Conservation (phyloP, 2,797 vertebrate species). For the Thunnus albacares region DNA sequence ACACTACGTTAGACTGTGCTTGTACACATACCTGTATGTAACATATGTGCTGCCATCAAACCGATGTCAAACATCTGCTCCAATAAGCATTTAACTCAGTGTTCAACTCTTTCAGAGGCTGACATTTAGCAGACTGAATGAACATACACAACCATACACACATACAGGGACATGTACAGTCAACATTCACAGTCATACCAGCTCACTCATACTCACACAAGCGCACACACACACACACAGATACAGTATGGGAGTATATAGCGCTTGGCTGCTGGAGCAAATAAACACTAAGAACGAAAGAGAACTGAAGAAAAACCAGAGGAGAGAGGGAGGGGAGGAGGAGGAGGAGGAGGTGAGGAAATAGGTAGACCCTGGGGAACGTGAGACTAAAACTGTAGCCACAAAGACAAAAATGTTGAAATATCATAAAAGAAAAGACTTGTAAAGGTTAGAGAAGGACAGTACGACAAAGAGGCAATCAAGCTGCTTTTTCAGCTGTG, state of each 20-base stretch:
- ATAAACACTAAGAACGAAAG: slow-evolving; percentile 36
- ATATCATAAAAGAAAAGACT: slow-evolving; percentile 45
- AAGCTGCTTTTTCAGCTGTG: slow-evolving; percentile 38
- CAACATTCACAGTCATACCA: background rate
- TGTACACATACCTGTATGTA: slow-evolving; percentile 1
- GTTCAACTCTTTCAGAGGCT: slow-evolving; percentile 45
- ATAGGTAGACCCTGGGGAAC: slow-evolving; percentile 42
- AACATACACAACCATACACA: slow-evolving; percentile 25
- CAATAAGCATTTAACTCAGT: slow-evolving; percentile 65
- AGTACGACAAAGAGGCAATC: slow-evolving; percentile 41
- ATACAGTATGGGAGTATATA: slow-evolving; percentile 9
- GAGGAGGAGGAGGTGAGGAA: slow-evolving; percentile 14
- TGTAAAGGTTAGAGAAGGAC: slow-evolving; percentile 56
- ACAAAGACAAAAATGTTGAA: slow-evolving; percentile 49
- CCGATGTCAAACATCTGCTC: slow-evolving; percentile 63
- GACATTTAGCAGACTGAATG: slow-evolving; percentile 56
- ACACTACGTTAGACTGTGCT: background rate
- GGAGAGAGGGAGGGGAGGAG: slow-evolving; percentile 1
- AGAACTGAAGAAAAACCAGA: slow-evolving; percentile 14
- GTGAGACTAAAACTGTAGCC: slow-evolving; percentile 42
- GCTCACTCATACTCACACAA: background rate
- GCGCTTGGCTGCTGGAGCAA: slow-evolving; percentile 26
- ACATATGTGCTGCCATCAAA: slow-evolving; percentile 26
- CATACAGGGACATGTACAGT: background rate
- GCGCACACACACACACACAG: slow-evolving; percentile 6